phyloP scores from a whole-genome alignment of 2,888 invertebrate genomes.

The Alentia gelatinosa region DNA sequence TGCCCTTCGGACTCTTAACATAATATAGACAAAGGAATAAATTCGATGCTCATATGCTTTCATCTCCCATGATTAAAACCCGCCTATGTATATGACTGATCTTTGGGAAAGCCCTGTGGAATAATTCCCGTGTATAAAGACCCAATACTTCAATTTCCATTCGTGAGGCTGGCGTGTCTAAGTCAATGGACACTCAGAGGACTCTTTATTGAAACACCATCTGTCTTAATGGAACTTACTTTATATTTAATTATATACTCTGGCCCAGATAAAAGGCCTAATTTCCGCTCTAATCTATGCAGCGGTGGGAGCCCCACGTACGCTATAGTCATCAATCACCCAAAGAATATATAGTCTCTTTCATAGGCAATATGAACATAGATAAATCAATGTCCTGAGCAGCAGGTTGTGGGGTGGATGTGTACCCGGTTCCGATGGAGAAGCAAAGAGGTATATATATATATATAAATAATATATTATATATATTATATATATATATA shows the following conservation, averaged over 20 bases:
- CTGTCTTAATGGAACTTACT: background rate
- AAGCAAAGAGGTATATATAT: background rate
- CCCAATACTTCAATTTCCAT: too few species aligned
- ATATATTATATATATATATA: background rate
- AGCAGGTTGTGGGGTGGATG: background rate
- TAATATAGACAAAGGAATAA: too few species aligned
- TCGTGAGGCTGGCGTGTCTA: too few species aligned
- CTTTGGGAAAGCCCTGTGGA: too few species aligned
- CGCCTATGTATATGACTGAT: too few species aligned
- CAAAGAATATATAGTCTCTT: background rate
- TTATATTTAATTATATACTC: background rate
- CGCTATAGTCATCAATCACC: background rate
- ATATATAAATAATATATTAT: background rate
- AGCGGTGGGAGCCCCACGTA: background rate
- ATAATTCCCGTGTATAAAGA: too few species aligned
- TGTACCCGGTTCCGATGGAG: background rate
- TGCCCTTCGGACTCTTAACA: too few species aligned
- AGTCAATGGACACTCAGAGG: too few species aligned
- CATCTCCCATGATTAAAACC: too few species aligned
- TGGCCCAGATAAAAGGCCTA: background rate
- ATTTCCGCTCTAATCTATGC: background rate
- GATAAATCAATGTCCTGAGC: background rate
- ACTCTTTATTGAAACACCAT: background rate
- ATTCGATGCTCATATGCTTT: too few species aligned
- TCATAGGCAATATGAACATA: background rate